These are phyloP conservation scores for Azorinus chamasolen DNA, from an alignment of 2,888 invertebrate genomes.

Conservation along the genomic window DNA sequence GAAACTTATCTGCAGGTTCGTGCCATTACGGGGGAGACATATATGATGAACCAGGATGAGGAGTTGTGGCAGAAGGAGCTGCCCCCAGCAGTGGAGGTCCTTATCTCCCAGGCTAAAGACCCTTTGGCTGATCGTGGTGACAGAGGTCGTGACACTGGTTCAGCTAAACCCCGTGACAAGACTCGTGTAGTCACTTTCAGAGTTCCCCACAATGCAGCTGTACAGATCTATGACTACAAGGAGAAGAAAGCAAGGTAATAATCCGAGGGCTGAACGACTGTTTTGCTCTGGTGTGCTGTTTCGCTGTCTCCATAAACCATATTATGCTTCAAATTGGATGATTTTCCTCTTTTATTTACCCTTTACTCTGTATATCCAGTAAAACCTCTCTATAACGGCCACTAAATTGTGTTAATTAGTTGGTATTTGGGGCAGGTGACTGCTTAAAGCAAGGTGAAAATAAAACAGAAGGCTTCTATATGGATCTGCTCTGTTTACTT, in stretches of 20 bases:
- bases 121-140: constrained; percentile 87
- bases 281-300: too few relatives aligned
- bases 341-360: too few relatives aligned
- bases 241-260: constrained; percentile 87
- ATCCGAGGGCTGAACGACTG: constrained; percentile 1
- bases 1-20: constrained; percentile 82
- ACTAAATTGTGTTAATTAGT: too few relatives aligned
- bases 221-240: constrained; percentile 88
- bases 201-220: constrained; percentile 88
- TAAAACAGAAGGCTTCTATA: too few relatives aligned
- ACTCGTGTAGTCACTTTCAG: constrained; percentile 86
- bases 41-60: constrained; percentile 87
- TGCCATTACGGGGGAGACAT: constrained; percentile 87
- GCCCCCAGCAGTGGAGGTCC: constrained; percentile 85
- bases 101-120: constrained; percentile 83
- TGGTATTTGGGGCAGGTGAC: too few relatives aligned
- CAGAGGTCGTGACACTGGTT: neutral
- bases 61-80: constrained; percentile 86
- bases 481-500: too few relatives aligned
- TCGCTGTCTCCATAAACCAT: too few relatives aligned
- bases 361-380: too few relatives aligned
- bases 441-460: too few relatives aligned
- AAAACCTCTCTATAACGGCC: too few relatives aligned
- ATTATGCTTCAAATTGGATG: too few relatives aligned
- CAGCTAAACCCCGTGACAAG: constrained; percentile 81